Percentiles rank a stretch among this genome's conserved stretches.
These are phyloP conservation scores for Syncerus caffer DNA, from an alignment of 2,797 vertebrate species.

Conservation along the genomic window DNA sequence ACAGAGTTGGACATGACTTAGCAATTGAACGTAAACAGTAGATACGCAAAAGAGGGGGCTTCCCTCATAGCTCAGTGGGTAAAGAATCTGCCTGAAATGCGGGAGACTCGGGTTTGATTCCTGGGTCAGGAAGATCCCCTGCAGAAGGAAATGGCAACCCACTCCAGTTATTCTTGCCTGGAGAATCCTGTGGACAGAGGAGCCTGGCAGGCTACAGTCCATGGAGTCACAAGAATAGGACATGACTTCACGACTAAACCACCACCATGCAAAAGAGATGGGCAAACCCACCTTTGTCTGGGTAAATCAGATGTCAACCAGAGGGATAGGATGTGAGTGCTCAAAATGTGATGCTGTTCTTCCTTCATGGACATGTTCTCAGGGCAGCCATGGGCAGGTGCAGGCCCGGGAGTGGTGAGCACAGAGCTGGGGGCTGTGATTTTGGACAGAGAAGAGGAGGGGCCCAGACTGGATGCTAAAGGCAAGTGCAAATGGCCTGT, in stretches of 20 bases:
- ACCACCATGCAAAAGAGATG: background rate
- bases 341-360: background rate
- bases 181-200: background rate
- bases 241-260: fast-evolving
- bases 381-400: too few species aligned
- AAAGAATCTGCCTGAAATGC: background rate
- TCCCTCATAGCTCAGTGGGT: background rate
- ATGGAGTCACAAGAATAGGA: background rate
- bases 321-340: fast-evolving
- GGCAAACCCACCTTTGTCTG: background rate
- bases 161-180: background rate
- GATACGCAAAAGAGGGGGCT: background rate
- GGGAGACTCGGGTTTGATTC: background rate
- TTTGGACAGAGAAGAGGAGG: too few species aligned
- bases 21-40: background rate
- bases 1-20: background rate
- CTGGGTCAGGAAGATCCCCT: background rate
- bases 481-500: background rate
- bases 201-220: background rate
- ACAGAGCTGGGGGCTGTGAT: background rate
- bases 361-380: background rate
- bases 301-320: background rate
- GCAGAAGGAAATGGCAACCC: background rate
- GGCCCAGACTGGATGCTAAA: too few species aligned
- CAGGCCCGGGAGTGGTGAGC: too few species aligned